Evolutionary conservation across 2,797 vertebrate genomes (phyloP), one percentile per base, ranked within the genome.

Genomic region (Cichlasoma orientale): DNA sequence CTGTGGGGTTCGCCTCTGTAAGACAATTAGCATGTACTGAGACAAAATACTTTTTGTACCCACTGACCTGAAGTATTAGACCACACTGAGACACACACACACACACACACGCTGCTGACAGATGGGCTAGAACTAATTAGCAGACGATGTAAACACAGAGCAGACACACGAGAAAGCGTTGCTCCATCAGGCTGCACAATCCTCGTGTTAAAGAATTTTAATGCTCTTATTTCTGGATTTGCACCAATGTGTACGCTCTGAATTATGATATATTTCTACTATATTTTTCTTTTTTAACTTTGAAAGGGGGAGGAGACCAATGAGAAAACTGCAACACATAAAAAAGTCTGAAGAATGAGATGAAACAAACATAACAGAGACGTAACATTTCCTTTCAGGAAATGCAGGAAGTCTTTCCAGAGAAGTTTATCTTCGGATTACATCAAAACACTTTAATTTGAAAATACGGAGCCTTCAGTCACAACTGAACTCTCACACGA

Each of bases 51-150:
- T 14, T 13, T 27, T 8, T 50, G 50, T 56, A 21, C 71, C 59
- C 33, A 7, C 25, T 59, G 75, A 74, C 76, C 38, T 53, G 1
- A 36, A 63, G 53, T 31, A 57, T 63, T 10, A 14, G 29, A n/a
- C 38, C 13, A 31, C 21, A 16, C 31, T 3, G 1, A 74, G 59
- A 74, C 38, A 41, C 38, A 41, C 41, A 5, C 41, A 44, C 55
- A 52, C 41, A 44, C 41, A 16, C 41, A 6, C 41, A 44, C 41
- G 4, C 41, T 53, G 33, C 12, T 61, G 14, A 74, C 71, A 54
- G 56, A 78, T 72, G 73, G 58, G 57, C 68, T 74, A 73, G 38
- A 85, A 74, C 68, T 76, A 76, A 82, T 79, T 31, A 68, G 75
- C 56, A 31, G 71, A 57, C 2, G 21, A 31, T 23, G 41, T 56